Evolutionary conservation across 2,888 invertebrate species (phyloP).

Genomic region (Ectobius pallidus): DNA sequence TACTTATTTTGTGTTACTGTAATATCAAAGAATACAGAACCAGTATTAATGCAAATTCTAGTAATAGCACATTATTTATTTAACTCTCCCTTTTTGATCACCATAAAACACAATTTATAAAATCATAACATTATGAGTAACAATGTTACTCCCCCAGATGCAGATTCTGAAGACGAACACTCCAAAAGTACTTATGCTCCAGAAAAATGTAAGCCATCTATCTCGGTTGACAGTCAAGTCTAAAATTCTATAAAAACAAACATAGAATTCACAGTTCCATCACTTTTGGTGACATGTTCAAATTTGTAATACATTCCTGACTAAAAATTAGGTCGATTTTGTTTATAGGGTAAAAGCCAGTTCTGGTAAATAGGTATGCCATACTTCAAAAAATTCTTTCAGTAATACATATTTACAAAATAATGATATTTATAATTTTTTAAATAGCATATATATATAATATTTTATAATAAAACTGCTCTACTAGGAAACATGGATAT

Average conservation of each 20-base stretch:
- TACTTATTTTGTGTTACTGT: too few relatives aligned
- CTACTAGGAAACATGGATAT: conserved; percentile 29
- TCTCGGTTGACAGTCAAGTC: too few relatives aligned
- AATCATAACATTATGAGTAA: too few relatives aligned
- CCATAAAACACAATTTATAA: too few relatives aligned
- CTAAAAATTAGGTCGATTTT: not conserved
- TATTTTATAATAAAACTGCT: conserved; percentile 28
- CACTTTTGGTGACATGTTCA: not conserved
- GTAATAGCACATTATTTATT: too few relatives aligned
- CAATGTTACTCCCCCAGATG: too few relatives aligned
- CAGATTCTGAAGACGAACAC: too few relatives aligned
- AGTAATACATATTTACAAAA: conserved; percentile 36
- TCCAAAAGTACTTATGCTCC: too few relatives aligned
- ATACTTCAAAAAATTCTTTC: conserved; percentile 29
- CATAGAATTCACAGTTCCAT: conserved; percentile 6
- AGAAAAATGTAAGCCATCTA: too few relatives aligned
- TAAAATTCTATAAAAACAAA: not conserved
- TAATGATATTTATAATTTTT: conserved; percentile 31
- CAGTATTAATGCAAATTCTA: too few relatives aligned
- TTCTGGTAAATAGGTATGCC: conserved; percentile 11
- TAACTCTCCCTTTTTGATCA: too few relatives aligned
- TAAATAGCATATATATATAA: conserved; percentile 31
- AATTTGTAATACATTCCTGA: not conserved
- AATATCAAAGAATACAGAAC: too few relatives aligned
- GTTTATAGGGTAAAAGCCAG: conserved; percentile 19